These are phyloP conservation scores for Strigamia maritima DNA, from an alignment of 2,888 invertebrate species.

Conservation along the genomic window DNA sequence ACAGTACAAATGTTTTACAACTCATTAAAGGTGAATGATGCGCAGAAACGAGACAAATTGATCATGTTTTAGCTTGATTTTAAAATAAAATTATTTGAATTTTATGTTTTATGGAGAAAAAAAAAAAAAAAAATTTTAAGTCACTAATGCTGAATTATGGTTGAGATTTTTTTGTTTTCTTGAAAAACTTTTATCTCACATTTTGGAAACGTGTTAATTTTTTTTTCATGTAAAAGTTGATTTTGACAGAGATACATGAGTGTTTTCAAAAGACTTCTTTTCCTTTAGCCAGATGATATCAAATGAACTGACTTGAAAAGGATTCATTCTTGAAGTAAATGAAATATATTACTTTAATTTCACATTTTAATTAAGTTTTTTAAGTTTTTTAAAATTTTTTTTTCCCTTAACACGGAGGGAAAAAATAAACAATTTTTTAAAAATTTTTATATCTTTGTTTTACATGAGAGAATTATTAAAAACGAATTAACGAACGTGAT, in stretches of 20 bases:
- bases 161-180: no score
- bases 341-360: background rate
- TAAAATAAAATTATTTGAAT: background rate
- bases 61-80: background rate
- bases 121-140: no score
- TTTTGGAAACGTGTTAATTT: background rate
- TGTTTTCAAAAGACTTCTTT: background rate
- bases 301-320: constrained; percentile 5
- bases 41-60: no score
- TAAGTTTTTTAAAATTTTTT: background rate
- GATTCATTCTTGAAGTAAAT: constrained; percentile 11
- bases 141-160: no score
- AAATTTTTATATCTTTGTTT: background rate
- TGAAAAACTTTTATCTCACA: no score
- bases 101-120: no score
- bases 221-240: background rate
- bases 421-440: background rate
- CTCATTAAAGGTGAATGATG: no score
- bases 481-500: constrained; percentile 7
- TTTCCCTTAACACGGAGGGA: background rate
- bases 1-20: no score
- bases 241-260: background rate
- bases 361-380: background rate
- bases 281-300: background rate
- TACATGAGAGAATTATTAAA: background rate